phyloP scores from a whole-genome alignment of 2,113 vertebrate genomes.

The Albula glossodonta region DNA sequence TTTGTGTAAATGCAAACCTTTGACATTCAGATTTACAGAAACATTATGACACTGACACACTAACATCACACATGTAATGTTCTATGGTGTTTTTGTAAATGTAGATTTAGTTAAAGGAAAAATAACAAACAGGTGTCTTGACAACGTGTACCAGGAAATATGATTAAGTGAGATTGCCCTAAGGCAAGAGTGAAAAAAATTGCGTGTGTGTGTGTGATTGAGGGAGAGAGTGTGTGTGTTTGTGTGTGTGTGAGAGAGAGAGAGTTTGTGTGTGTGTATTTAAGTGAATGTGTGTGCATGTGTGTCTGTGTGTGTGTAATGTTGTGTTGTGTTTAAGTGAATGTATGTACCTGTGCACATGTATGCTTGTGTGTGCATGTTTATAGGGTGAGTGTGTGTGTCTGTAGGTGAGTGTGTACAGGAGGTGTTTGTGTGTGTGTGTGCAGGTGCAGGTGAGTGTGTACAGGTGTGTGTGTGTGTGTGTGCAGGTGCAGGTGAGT shows the following conservation, averaged over 20 bases:
- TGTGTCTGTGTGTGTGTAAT: background rate
- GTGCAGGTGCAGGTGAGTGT: too few species aligned
- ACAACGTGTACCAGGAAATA: too few species aligned
- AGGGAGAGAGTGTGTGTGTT: background rate
- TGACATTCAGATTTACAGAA: background rate
- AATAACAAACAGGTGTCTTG: too few species aligned
- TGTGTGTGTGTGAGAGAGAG: background rate
- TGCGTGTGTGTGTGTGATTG: background rate
- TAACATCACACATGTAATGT: too few species aligned
- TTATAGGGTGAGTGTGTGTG: too few species aligned
- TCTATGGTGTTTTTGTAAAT: too few species aligned
- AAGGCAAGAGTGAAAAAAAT: background rate
- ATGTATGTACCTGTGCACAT: background rate
- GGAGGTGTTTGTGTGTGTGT: too few species aligned
- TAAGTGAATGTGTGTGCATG: background rate
- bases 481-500: background rate
- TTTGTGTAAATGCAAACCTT: too few species aligned
- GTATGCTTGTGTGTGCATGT: background rate
- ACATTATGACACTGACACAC: too few species aligned
- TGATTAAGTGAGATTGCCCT: too few species aligned
- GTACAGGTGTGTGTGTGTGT: background rate
- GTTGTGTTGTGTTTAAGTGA: background rate
- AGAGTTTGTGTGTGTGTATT: background rate
- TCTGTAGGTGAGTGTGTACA: too few species aligned
- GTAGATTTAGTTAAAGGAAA: too few species aligned